These are phyloP conservation scores for Scartelaos histophorus DNA, from an alignment of 2,113 vertebrate species.

Conservation along the genomic window DNA sequence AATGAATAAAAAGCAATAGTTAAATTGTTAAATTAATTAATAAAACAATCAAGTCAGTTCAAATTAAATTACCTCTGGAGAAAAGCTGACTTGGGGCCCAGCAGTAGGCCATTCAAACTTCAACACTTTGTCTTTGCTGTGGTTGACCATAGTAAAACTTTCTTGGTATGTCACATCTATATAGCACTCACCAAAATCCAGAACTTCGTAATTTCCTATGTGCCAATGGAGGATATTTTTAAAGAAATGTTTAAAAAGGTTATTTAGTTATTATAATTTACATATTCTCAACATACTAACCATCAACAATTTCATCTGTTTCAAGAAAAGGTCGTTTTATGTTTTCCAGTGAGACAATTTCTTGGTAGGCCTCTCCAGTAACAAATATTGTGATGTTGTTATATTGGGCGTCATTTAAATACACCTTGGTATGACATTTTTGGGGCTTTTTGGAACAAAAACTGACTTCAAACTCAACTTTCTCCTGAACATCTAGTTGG, in stretches of 20 bases:
- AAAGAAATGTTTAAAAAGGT: background rate
- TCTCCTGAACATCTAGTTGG: conserved; percentile 67
- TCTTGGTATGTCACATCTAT: conserved; percentile 67
- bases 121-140: conserved; percentile 70
- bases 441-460: conserved; percentile 76
- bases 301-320: conserved; percentile 22
- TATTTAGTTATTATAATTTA: background rate
- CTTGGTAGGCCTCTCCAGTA: conserved; percentile 81
- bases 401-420: conserved; percentile 74
- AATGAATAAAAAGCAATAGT: too few species aligned
- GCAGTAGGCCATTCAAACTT: conserved; percentile 84
- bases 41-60: background rate
- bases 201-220: conserved; percentile 71
- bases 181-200: conserved; percentile 86
- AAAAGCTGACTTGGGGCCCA: conserved; percentile 71
- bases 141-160: conserved; percentile 86
- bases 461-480: conserved; percentile 75
- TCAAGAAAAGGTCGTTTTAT: conserved; percentile 58
- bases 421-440: conserved; percentile 69
- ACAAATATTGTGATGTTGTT: conserved; percentile 76
- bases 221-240: background rate
- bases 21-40: background rate
- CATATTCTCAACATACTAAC: background rate
- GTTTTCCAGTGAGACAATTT: conserved; percentile 83
- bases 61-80: conserved; percentile 73